Percentiles rank a stretch among this genome's conserved stretches.
Conservation (phyloP, 2,113 vertebrate species). For the Crotalus tigris region DNA sequence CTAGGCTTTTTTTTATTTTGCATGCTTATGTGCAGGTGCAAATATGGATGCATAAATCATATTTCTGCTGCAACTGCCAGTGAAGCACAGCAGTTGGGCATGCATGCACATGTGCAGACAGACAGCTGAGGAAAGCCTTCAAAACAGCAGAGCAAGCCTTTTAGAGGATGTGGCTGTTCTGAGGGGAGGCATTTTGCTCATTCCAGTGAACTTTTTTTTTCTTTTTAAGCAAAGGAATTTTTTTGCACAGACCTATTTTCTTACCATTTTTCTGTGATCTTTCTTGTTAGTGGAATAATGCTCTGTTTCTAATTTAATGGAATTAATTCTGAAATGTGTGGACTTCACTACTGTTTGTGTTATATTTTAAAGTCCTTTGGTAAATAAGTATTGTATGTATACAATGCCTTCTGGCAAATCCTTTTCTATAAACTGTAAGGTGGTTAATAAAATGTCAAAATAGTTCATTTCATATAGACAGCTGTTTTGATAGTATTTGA, state of each 20-base stretch:
- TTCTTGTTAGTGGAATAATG: neutral
- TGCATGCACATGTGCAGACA: neutral
- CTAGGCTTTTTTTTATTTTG: neutral
- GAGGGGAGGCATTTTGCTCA: neutral
- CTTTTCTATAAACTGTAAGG: neutral
- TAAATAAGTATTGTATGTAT: neutral
- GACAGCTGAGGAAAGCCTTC: neutral
- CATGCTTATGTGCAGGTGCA: neutral
- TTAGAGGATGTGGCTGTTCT: neutral
- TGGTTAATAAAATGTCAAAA: neutral
- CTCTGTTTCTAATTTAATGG: neutral
- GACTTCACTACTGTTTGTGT: neutral
- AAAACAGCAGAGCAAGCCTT: neutral
- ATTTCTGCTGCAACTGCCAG: neutral
- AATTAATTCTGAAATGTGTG: neutral
- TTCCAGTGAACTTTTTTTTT: neutral
- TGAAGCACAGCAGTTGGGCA: neutral
- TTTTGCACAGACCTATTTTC: neutral
- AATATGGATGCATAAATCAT: neutral
- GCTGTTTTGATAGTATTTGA: neutral
- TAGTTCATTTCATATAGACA: neutral
- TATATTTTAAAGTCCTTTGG: neutral
- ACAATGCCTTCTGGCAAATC: neutral
- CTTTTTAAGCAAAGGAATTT: neutral
- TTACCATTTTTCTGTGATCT: neutral